These are phyloP conservation scores for Caenorhabditis angaria DNA, from an alignment of 2,888 invertebrate genomes.

Conservation along the genomic window DNA sequence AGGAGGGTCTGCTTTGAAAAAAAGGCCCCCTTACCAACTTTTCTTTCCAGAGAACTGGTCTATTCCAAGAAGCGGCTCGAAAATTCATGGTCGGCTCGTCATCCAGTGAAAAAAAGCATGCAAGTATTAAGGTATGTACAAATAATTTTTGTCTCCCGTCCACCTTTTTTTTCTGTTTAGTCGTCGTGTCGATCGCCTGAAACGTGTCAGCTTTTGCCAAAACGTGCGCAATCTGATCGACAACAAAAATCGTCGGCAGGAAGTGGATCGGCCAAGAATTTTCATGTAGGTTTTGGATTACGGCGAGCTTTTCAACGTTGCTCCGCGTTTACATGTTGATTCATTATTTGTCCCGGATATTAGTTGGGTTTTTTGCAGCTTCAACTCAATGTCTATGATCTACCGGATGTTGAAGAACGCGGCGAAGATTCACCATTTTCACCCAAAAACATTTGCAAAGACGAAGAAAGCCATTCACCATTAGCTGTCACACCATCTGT, in stretches of 20 bases:
- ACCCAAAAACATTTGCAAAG: conserved; percentile 38
- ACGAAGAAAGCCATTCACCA: conserved; percentile 35
- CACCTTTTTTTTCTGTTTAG: conserved; percentile 12
- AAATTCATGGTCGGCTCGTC: conserved; percentile 53
- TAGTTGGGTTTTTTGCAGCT: conserved; percentile 27
- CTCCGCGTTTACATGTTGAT: background rate
- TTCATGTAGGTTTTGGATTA: conserved; percentile 51
- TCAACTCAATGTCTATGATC: conserved; percentile 65
- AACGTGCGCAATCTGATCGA: conserved; percentile 36
- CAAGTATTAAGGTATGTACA: background rate
- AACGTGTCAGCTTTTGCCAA: conserved; percentile 56
- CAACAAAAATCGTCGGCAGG: conserved; percentile 34
- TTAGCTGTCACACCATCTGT: conserved; percentile 30
- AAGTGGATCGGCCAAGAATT: conserved; percentile 38
- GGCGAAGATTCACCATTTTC: conserved; percentile 61
- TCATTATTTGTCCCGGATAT: background rate
- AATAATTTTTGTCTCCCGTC: background rate
- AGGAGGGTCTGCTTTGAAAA: no score
- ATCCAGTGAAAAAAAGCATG: conserved; percentile 27
- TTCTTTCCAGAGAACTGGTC: conserved; percentile 44
- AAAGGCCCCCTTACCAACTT: no score
- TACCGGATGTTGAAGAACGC: conserved; percentile 66
- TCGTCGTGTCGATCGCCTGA: conserved; percentile 49
- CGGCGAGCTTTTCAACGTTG: background rate
- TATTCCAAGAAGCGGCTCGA: conserved; percentile 62